A percentile compares a stretch with the other conserved stretches of the same genome.
phyloP scores from a whole-genome alignment of 2,888 invertebrate species.

The Drosophila leonis region DNA sequence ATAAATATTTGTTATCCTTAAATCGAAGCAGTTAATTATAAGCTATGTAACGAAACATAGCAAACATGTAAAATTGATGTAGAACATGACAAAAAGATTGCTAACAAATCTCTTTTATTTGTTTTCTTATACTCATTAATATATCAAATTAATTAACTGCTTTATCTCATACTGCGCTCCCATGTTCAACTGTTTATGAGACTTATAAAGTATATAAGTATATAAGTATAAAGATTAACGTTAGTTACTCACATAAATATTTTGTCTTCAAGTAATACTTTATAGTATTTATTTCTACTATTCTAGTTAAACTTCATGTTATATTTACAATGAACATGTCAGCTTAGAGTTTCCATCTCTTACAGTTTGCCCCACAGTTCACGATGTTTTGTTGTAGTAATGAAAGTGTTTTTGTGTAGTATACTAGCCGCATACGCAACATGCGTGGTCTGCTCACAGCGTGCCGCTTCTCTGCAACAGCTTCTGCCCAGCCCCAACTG shows the following conservation, averaged over 20 bases:
- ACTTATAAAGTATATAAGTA: no score
- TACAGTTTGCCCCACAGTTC: constrained; percentile 37
- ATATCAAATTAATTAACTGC: no score
- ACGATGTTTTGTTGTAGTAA: constrained; percentile 52
- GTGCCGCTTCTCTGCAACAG: constrained; percentile 18
- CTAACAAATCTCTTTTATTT: no score
- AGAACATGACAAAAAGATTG: no score
- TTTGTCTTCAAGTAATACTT: not conserved
- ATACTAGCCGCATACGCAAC: constrained; percentile 73
- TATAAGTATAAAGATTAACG: no score
- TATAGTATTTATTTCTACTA: not conserved
- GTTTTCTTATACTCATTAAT: no score
- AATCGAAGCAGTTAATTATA: no score
- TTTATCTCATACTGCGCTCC: no score
- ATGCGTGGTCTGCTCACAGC: constrained; percentile 65
- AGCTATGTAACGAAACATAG: no score
- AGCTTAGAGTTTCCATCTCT: not conserved
- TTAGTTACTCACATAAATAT: not conserved
- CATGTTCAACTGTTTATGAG: no score
- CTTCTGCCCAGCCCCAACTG: constrained; percentile 34
- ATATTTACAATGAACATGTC: not conserved
- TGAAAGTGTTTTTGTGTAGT: constrained; percentile 80
- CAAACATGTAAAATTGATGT: no score
- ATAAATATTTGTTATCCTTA: no score
- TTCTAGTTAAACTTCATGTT: not conserved